These are phyloP conservation scores for Himalopsyche anomala DNA, from an alignment of 2,888 invertebrate species.

Conservation along the genomic window DNA sequence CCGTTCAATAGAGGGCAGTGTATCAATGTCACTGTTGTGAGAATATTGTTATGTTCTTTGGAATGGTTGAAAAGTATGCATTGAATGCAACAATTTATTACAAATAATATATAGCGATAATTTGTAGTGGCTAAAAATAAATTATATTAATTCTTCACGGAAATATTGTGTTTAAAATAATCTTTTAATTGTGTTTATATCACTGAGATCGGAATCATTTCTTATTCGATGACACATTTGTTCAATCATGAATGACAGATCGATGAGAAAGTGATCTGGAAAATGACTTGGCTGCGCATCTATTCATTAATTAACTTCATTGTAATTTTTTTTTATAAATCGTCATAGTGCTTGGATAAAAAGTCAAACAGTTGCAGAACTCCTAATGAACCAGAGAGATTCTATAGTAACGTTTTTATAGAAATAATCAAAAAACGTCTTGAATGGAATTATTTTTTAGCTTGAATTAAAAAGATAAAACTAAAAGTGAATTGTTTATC, in stretches of 20 bases:
- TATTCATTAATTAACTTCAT: not conserved
- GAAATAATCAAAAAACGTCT: too few relatives aligned
- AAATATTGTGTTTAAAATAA: not conserved
- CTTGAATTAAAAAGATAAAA: too few relatives aligned
- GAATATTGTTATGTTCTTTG: too few relatives aligned
- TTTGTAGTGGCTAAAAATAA: not conserved
- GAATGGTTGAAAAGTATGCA: too few relatives aligned
- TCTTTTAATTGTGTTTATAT: not conserved
- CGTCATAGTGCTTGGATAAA: not conserved
- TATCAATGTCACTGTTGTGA: too few relatives aligned
- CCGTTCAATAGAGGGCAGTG: too few relatives aligned
- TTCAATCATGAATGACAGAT: slow-evolving; percentile 31
- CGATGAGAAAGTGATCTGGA: slow-evolving; percentile 13
- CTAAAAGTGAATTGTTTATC: too few relatives aligned
- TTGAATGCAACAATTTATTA: too few relatives aligned
- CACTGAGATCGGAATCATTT: not conserved
- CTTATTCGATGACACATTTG: slow-evolving; percentile 33
- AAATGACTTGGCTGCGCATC: not conserved
- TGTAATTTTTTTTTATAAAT: not conserved
- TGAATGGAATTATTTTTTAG: too few relatives aligned
- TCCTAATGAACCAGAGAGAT: too few relatives aligned
- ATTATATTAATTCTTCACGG: not conserved
- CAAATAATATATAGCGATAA: too few relatives aligned
- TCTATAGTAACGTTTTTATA: too few relatives aligned
- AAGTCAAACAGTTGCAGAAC: not conserved